Conservation (phyloP, 1,140 invertebrate species). For the Linepithema humile region DNA sequence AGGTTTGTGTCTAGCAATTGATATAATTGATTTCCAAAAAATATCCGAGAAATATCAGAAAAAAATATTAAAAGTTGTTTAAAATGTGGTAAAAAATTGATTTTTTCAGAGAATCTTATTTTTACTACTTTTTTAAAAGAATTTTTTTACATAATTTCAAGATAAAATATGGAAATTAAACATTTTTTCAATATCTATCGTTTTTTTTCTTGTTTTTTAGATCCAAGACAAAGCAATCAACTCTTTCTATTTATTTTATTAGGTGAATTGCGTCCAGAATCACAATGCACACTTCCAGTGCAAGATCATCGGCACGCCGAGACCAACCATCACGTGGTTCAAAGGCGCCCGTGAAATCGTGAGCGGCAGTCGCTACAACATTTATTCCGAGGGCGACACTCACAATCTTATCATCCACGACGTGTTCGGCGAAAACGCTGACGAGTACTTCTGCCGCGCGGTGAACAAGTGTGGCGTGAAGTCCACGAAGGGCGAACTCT, state of each 20-base stretch:
- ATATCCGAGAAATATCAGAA: too few relatives aligned
- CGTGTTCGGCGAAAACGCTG: conserved; percentile 98
- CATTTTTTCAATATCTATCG: too few relatives aligned
- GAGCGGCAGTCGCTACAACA: conserved; percentile 95
- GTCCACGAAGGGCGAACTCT: conserved; percentile 95
- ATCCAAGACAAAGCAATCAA: background rate
- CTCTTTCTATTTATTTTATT: background rate
- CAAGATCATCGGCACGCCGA: conserved; percentile 93
- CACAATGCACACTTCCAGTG: conserved; percentile 96
- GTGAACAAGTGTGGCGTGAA: conserved; percentile 97
- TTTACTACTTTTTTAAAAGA: too few relatives aligned
- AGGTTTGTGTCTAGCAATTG: conserved; percentile 83
- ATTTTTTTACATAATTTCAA: too few relatives aligned
- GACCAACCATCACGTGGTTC: conserved; percentile 95
- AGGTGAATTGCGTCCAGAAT: conserved; percentile 93
- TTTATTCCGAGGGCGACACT: conserved; percentile 94
- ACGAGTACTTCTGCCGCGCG: conserved; percentile 98
- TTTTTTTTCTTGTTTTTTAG: background rate
- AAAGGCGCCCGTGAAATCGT: conserved; percentile 96
- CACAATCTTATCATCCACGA: conserved; percentile 94
- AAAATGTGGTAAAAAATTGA: too few relatives aligned
- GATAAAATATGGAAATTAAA: too few relatives aligned
- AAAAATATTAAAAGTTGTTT: too few relatives aligned
- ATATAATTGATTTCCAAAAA: background rate
- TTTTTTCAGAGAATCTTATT: too few relatives aligned